Evolutionary conservation across 1,140 invertebrate species (phyloP).

Genomic region (Drosophila oshimai): DNA sequence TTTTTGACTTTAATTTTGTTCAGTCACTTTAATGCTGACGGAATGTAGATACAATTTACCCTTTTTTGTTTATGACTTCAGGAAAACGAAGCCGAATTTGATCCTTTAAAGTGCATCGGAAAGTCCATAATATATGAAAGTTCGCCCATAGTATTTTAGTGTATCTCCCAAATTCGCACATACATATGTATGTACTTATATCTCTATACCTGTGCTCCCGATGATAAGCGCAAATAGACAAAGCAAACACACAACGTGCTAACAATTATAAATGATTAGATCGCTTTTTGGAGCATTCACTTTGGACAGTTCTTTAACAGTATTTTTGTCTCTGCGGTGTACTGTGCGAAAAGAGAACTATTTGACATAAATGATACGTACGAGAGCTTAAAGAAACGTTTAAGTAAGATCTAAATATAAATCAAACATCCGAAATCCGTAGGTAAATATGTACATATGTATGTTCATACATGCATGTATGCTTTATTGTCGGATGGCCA

Average conservation of each 20-base stretch:
- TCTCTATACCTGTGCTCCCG: conserved; percentile 50
- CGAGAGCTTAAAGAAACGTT: not conserved
- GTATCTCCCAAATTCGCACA: conserved; percentile 42
- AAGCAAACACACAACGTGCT: conserved; percentile 74
- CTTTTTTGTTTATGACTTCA: too few relatives aligned
- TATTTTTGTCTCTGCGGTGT: conserved; percentile 49
- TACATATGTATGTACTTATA: conserved; percentile 46
- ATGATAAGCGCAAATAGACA: conserved; percentile 79
- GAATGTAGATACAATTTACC: too few relatives aligned
- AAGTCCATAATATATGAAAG: not conserved
- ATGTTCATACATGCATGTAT: not conserved
- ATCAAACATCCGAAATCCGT: not conserved
- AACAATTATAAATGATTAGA: conserved; percentile 81
- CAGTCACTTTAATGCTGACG: too few relatives aligned
- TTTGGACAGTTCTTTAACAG: conserved; percentile 69
- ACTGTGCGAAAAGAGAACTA: not conserved
- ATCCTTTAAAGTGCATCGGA: not conserved
- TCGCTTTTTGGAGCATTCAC: conserved; percentile 79
- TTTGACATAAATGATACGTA: not conserved
- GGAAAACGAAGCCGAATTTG: too few relatives aligned
- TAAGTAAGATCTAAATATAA: not conserved
- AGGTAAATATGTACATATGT: conserved; percentile 8
- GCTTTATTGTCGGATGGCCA: not conserved
- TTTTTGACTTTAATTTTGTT: too few relatives aligned
- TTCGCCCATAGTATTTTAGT: conserved; percentile 4